These are phyloP conservation scores for Parochlus steinenii DNA, from an alignment of 2,888 invertebrate species.

Conservation along the genomic window DNA sequence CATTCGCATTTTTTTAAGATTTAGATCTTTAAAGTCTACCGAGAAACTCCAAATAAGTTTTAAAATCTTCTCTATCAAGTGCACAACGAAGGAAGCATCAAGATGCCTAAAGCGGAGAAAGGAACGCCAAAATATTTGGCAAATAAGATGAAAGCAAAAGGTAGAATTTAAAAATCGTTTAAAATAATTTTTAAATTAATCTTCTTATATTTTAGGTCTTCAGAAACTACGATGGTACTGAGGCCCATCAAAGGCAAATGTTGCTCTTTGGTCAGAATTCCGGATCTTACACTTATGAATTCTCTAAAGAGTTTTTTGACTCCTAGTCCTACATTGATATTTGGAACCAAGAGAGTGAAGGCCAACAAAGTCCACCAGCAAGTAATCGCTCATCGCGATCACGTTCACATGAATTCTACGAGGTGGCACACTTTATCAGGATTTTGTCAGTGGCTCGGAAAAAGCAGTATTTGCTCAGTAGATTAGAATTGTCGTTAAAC, in stretches of 20 bases:
- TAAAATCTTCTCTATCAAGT: too few species aligned
- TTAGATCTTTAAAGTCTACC: too few species aligned
- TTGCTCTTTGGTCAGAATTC: conserved; percentile 91
- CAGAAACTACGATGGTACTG: conserved; percentile 44
- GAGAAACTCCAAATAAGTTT: too few species aligned
- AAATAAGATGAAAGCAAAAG: conserved; percentile 96
- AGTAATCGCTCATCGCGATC: conserved; percentile 82
- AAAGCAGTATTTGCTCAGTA: conserved; percentile 75
- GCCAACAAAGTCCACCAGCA: conserved; percentile 98
- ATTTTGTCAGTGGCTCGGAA: conserved; percentile 88
- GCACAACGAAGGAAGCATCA: conserved; percentile 17
- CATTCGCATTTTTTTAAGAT: too few species aligned
- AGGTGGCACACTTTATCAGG: conserved; percentile 93
- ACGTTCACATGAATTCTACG: conserved; percentile 97
- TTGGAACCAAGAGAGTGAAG: conserved; percentile 84
- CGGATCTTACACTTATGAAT: conserved; percentile 76
- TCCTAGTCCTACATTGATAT: conserved; percentile 74
- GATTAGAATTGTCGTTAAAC: conserved; percentile 84
- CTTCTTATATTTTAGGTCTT: conserved; percentile 26
- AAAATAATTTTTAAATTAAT: conserved; percentile 2
- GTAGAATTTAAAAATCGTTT: conserved; percentile 25
- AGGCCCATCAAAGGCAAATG: conserved; percentile 92
- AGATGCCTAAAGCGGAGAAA: conserved; percentile 75
- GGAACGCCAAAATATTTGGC: conserved; percentile 96
- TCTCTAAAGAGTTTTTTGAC: conserved; percentile 79